Conservation (phyloP, 2,113 vertebrate genomes). For the Cheirogaleus medius region DNA sequence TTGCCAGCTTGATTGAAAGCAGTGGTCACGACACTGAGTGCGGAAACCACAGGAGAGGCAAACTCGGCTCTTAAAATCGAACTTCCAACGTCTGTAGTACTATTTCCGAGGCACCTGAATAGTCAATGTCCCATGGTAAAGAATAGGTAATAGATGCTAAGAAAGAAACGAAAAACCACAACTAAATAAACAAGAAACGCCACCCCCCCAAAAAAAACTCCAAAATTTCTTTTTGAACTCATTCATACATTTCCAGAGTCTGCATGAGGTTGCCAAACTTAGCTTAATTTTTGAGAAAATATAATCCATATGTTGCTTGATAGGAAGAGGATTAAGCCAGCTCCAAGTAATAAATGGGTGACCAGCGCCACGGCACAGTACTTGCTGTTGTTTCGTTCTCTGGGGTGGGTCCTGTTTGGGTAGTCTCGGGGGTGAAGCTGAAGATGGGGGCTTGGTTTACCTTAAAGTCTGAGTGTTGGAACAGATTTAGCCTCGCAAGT, state of each 20-base stretch:
- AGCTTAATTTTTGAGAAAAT: slow-evolving; percentile 45
- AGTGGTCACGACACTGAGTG: not conserved
- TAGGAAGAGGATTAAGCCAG: slow-evolving; percentile 50
- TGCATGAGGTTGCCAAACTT: not conserved
- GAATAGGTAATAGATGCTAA: not conserved
- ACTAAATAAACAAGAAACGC: not conserved
- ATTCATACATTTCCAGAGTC: not conserved
- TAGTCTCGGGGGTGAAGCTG: not conserved
- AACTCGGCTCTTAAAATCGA: not conserved
- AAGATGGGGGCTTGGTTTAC: not conserved
- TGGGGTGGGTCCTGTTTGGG: not conserved
- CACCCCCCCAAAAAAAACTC: not conserved
- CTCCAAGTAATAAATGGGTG: not conserved
- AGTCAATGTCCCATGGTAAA: not conserved
- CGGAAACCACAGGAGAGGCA: slow-evolving; percentile 21
- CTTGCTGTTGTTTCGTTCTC: not conserved
- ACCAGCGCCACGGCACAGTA: not conserved
- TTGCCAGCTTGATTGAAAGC: not conserved
- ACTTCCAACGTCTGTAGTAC: not conserved
- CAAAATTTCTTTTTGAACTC: not conserved
- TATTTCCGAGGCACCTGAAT: not conserved
- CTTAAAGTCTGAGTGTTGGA: not conserved
- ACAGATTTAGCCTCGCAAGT: not conserved
- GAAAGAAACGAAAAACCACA: not conserved
- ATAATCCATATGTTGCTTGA: slow-evolving; percentile 38